A percentile compares a stretch with the other conserved stretches of the same genome.
Conservation (phyloP, 2,113 vertebrate species). For the Okapia johnstoni region DNA sequence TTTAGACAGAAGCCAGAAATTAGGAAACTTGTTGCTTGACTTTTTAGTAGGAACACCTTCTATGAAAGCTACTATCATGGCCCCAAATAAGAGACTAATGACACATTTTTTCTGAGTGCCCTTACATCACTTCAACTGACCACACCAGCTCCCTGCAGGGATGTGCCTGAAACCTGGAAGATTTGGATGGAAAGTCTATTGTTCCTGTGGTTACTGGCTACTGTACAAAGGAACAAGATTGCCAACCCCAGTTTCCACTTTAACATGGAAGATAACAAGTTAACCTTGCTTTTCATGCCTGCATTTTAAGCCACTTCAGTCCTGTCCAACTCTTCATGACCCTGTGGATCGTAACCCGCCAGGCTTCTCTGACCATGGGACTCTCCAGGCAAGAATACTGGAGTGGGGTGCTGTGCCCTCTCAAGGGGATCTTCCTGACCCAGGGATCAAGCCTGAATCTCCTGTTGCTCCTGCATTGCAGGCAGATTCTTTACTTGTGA, state of each 20-base stretch:
- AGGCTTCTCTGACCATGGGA: not conserved
- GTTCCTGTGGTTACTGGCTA: not conserved
- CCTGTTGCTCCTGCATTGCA: not conserved
- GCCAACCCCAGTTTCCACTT: not conserved
- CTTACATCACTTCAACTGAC: not conserved
- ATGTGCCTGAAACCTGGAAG: not conserved
- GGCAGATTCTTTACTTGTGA: not conserved
- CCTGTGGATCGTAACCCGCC: fast-evolving
- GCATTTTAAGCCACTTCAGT: not conserved
- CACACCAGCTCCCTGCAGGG: not conserved
- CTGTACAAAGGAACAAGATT: not conserved
- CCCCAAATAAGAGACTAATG: not conserved
- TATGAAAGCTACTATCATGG: not conserved
- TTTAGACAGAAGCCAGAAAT: constrained; percentile 76
- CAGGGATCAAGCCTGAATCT: not conserved
- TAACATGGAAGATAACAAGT: not conserved
- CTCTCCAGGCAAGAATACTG: not conserved
- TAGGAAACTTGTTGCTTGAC: constrained; percentile 38
- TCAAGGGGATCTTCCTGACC: not conserved
- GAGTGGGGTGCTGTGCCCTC: not conserved
- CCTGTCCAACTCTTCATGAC: not conserved
- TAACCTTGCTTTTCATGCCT: not conserved
- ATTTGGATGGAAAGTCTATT: not conserved
- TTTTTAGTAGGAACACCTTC: constrained; percentile 21
- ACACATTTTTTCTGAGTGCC: not conserved